Conservation (phyloP, 1,140 invertebrate species). For the Aphaenogaster ashmeadi region DNA sequence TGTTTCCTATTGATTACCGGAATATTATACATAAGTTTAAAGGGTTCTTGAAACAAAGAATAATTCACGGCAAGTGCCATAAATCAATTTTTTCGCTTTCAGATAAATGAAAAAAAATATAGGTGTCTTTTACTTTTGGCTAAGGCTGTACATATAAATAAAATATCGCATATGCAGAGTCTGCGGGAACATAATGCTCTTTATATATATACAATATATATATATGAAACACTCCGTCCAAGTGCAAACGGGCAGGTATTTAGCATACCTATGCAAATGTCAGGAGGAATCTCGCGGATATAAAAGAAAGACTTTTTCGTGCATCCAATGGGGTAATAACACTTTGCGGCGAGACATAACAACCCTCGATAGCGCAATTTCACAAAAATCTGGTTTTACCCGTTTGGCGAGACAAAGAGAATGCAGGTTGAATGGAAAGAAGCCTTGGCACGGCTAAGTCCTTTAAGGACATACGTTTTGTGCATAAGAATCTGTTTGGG, state of each 20-base stretch:
- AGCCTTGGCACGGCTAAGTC: not conserved
- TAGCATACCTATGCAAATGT: conserved; percentile 67
- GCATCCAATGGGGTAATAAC: conserved; percentile 23
- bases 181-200: conserved; percentile 38
- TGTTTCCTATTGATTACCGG: no score
- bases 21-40: no score
- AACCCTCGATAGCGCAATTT: conserved; percentile 6
- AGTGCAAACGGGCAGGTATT: conserved; percentile 16
- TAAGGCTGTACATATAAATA: no score
- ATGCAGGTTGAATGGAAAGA: not conserved
- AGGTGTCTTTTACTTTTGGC: no score
- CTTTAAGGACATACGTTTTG: not conserved
- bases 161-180: conserved; percentile 1
- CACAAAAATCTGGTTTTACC: conserved; percentile 62
- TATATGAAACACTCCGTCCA: conserved; percentile 6
- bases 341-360: conserved; percentile 35
- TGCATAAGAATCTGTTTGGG: not conserved
- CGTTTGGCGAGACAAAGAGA: conserved; percentile 25
- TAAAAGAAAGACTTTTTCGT: conserved; percentile 67
- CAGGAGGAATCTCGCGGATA: conserved; percentile 46
- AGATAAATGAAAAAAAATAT: no score
- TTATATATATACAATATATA: not conserved
- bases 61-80: no score
- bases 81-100: no score
- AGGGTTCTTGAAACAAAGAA: no score